Evolutionary conservation across 2,888 invertebrate species (phyloP), one percentile per base, ranked within the genome.

Genomic region (Folsomia manolachei): DNA sequence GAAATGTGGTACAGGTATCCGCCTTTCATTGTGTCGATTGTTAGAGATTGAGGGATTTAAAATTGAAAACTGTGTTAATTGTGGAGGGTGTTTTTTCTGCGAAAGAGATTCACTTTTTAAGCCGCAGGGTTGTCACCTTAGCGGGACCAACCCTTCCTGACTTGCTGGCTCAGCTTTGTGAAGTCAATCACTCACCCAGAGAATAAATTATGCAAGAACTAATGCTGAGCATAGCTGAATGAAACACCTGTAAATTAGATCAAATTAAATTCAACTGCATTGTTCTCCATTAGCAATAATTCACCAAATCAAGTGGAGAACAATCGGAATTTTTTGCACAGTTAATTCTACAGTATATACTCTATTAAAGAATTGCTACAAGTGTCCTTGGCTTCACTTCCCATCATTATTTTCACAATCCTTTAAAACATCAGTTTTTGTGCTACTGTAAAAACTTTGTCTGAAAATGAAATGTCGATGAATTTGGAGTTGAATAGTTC

Each of bases 1-100:
- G n/a, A n/a, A n/a, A n/a, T n/a, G n/a, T n/a, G n/a, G n/a, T n/a
- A n/a, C n/a, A n/a, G n/a, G n/a, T n/a, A 56, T 56, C 56, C 56
- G 56, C 56, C 56, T 56, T 56, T 56, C 56, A 56, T 56, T 56
- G 56, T n/a, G n/a, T 56, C n/a, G 56, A 56, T 56, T 56, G 56
- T 56, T 56, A n/a, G n/a, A n/a, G n/a, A n/a, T n/a, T 56, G 21
- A 56, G 21, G 7, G 56, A 56, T 56, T 56, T 7, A 56, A 39
- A 56, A 56, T n/a, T 4, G 56, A 56, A n/a, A 39, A 39, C 39
- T 39, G 39, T 39, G 39, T 39, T 56, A 56, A 56, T 56, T 56
- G 21, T 56, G 19, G 56, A 56, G 21, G 19, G 18, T 56, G 7
- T 56, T 56, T 14, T 39, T 39, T 39, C 39, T 39, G 39, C 14